Conservation (phyloP, 2,888 invertebrate species). For the Slavum lentiscoides region DNA sequence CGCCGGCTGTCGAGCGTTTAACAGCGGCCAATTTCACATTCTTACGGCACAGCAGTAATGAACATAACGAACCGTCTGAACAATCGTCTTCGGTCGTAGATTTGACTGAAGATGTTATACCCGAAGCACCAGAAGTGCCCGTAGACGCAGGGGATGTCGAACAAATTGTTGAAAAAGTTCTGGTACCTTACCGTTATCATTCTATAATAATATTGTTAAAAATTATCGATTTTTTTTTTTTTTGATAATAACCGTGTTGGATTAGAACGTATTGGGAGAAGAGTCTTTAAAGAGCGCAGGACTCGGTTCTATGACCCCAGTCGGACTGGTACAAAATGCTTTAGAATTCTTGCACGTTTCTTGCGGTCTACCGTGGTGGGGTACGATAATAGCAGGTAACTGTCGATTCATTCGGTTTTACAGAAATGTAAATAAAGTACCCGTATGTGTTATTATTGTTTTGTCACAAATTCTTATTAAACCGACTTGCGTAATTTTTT, state of each 20-base stretch:
- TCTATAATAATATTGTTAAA: background rate
- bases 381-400: constrained; percentile 74
- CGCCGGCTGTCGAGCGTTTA: background rate
- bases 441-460: background rate
- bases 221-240: background rate
- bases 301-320: constrained; percentile 75
- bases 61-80: background rate
- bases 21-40: constrained; percentile 6
- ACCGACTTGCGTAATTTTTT: constrained; percentile 35
- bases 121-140: constrained; percentile 29
- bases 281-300: constrained; percentile 80
- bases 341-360: constrained; percentile 83
- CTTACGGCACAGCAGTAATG: constrained; percentile 14
- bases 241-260: background rate
- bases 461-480: background rate
- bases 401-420: constrained; percentile 22
- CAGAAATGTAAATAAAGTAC: background rate
- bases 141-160: background rate
- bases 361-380: constrained; percentile 91
- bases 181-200: constrained; percentile 21
- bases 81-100: background rate
- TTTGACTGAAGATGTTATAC: constrained; percentile 19
- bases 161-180: background rate
- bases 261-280: constrained; percentile 65
- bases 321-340: constrained; percentile 77